Evolutionary conservation across 2,113 vertebrate species (phyloP).

Genomic region (Corythaeola cristata): DNA sequence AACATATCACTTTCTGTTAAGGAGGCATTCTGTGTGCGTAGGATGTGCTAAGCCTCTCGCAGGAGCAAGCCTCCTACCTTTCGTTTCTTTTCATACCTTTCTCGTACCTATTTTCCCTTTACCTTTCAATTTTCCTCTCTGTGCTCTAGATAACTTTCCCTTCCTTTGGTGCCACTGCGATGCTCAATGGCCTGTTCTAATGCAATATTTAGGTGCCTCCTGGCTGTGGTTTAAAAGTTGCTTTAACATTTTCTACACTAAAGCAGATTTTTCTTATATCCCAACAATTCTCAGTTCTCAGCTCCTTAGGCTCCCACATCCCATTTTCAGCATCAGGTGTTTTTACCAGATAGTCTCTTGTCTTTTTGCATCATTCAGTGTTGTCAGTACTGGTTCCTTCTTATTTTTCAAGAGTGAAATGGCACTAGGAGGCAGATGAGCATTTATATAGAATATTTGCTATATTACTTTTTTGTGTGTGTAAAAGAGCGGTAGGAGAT

Average conservation of each 20-base stretch:
- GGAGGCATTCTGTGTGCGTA: background rate
- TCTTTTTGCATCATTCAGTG: background rate
- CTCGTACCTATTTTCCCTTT: background rate
- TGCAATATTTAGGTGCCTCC: slow-evolving; percentile 23
- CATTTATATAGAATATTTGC: background rate
- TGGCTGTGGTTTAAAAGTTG: slow-evolving; percentile 9
- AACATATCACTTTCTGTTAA: background rate
- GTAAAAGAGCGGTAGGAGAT: background rate
- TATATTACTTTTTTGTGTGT: rapidly evolving
- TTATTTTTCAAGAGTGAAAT: background rate
- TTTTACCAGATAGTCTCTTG: background rate
- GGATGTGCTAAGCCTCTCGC: background rate
- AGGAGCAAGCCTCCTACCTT: background rate
- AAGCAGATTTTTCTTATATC: background rate
- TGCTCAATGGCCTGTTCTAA: background rate
- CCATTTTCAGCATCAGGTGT: background rate
- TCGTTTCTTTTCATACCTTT: background rate
- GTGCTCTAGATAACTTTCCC: background rate
- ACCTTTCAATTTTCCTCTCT: background rate
- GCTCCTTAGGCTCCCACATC: background rate
- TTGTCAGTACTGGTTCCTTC: background rate
- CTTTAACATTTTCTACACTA: background rate
- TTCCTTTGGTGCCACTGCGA: background rate
- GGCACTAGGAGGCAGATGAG: background rate
- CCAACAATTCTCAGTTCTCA: background rate